These are phyloP conservation scores for Probaryconus sp. DNA, from an alignment of 1,140 invertebrate species.

Conservation along the genomic window DNA sequence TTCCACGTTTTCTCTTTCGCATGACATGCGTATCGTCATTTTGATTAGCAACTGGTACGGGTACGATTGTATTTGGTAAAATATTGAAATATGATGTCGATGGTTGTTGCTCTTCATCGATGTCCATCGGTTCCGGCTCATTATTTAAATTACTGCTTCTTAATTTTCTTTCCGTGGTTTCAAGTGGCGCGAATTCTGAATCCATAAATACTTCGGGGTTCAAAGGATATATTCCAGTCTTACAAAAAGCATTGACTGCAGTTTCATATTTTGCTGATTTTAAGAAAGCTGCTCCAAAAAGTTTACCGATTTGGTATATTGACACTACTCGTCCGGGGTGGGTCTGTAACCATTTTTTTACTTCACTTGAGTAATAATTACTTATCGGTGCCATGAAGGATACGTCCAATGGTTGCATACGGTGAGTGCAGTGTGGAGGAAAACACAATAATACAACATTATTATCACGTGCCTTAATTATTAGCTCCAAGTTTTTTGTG, in stretches of 20 bases:
- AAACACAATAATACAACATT: slow-evolving; percentile 65
- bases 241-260: slow-evolving; percentile 63
- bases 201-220: slow-evolving; percentile 59
- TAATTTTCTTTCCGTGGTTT: slow-evolving; percentile 10
- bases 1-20: too few relatives aligned
- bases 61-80: too few relatives aligned
- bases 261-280: slow-evolving; percentile 65
- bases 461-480: slow-evolving; percentile 65
- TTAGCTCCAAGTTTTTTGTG: slow-evolving; percentile 69
- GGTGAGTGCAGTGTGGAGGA: slow-evolving; percentile 70
- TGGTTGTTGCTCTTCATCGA: too few relatives aligned
- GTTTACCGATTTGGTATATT: slow-evolving; percentile 56
- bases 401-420: slow-evolving; percentile 71
- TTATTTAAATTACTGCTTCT: too few relatives aligned
- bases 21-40: too few relatives aligned
- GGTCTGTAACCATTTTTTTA: slow-evolving; percentile 61
- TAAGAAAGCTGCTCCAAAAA: slow-evolving; percentile 62
- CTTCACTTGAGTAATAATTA: slow-evolving; percentile 65
- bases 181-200: slow-evolving; percentile 35
- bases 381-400: slow-evolving; percentile 68
- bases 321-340: slow-evolving; percentile 61
- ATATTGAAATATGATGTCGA: too few relatives aligned
- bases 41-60: too few relatives aligned
- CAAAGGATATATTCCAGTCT: slow-evolving; percentile 63
- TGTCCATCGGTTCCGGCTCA: too few relatives aligned